A percentile compares a stretch with the other conserved stretches of the same genome.
These are phyloP conservation scores for Torymus aiolomorphi DNA, from an alignment of 2,888 invertebrate species.

Conservation along the genomic window DNA sequence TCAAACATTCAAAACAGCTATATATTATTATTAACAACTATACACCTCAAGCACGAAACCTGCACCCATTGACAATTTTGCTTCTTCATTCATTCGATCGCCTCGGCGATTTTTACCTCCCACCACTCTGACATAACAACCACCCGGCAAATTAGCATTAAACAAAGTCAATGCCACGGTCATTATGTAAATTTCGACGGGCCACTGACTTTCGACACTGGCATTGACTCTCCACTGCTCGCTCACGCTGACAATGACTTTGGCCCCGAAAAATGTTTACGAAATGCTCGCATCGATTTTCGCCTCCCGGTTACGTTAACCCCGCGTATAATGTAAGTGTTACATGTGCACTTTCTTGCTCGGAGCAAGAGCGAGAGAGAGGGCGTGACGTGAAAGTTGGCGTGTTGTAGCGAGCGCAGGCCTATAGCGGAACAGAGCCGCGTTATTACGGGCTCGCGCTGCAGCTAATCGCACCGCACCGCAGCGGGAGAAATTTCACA, in stretches of 20 bases:
- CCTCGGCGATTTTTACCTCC: neutral
- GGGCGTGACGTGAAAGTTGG: constrained; percentile 52
- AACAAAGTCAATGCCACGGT: constrained; percentile 27
- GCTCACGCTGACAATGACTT: constrained; percentile 63
- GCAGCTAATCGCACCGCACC: neutral
- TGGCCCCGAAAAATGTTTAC: constrained; percentile 55
- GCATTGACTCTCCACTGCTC: constrained; percentile 59
- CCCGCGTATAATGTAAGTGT: constrained; percentile 68
- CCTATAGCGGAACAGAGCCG: neutral
- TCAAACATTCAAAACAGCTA: no score
- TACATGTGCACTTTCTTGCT: constrained; percentile 73
- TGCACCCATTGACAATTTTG: no score
- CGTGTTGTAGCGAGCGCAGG: constrained; percentile 18
- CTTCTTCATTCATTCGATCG: neutral
- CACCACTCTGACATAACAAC: constrained; percentile 21
- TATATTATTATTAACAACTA: no score
- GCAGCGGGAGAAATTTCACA: constrained; percentile 54
- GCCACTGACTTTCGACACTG: constrained; percentile 56
- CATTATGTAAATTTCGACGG: constrained; percentile 37
- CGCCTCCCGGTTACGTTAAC: constrained; percentile 63
- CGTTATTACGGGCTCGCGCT: neutral
- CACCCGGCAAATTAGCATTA: neutral
- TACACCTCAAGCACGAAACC: no score
- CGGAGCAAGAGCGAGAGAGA: constrained; percentile 12
- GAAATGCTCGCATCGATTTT: constrained; percentile 39